Conservation (phyloP, 1,140 invertebrate species). For the Trichonephila clavipes region DNA sequence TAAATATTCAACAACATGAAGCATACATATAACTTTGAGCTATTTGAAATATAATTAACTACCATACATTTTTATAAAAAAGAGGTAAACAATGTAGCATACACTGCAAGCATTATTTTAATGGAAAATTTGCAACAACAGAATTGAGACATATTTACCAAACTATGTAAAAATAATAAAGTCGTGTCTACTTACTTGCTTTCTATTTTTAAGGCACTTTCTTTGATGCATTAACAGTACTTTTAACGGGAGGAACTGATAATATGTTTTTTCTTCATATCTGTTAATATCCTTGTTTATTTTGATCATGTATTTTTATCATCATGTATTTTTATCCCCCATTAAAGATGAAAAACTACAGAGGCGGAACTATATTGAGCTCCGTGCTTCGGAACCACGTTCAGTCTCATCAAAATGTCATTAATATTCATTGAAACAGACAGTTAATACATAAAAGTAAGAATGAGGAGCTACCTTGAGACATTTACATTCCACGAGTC, state of each 20-base stretch:
- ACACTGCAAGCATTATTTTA: too few species aligned
- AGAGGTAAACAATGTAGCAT: too few species aligned
- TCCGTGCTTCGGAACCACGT: not conserved
- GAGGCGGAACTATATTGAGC: constrained; percentile 43
- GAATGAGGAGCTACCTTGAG: constrained; percentile 48
- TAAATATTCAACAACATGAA: too few species aligned
- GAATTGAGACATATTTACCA: too few species aligned
- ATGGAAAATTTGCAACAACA: too few species aligned
- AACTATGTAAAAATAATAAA: too few species aligned
- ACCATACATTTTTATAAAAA: too few species aligned
- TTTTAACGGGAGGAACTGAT: not conserved
- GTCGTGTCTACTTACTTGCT: not conserved
- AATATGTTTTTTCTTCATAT: not conserved
- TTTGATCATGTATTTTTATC: constrained; percentile 13
- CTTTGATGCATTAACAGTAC: not conserved
- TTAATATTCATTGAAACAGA: constrained; percentile 58
- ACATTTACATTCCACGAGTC: constrained; percentile 49
- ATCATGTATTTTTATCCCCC: constrained; percentile 1
- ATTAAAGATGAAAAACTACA: constrained; percentile 17
- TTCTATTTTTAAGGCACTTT: not conserved
- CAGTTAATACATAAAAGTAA: constrained; percentile 46
- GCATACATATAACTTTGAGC: too few species aligned
- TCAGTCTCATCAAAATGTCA: constrained; percentile 41
- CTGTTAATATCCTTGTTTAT: constrained; percentile 10
- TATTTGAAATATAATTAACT: too few species aligned